Evolutionary conservation across 1,140 invertebrate species (phyloP).

Genomic region (Tribolium madens): DNA sequence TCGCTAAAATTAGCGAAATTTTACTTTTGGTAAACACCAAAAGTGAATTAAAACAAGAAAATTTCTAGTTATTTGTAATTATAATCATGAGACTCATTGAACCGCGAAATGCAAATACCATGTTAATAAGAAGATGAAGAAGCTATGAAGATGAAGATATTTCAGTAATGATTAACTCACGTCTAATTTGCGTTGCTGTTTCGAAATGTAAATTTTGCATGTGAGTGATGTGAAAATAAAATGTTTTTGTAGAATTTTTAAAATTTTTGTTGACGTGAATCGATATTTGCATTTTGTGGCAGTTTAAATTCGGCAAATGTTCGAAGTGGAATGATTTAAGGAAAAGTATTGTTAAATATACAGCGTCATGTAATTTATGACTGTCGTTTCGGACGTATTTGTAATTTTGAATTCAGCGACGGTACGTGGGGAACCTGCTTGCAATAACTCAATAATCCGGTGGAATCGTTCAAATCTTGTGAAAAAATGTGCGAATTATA

Average conservation of each 20-base stretch:
- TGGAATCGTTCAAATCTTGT: constrained; percentile 3
- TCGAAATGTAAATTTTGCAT: background rate
- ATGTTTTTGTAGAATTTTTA: background rate
- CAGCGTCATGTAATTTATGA: constrained; percentile 24
- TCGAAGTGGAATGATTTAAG: constrained; percentile 18
- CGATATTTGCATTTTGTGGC: background rate
- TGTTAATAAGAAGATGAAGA: constrained; percentile 1
- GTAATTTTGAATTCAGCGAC: background rate
- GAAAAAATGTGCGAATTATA: constrained; percentile 11
- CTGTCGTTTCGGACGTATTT: constrained; percentile 5
- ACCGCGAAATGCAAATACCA: constrained; percentile 21
- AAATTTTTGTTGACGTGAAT: background rate
- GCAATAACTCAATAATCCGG: background rate
- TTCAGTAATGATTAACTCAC: background rate
- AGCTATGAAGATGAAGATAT: constrained; percentile 6
- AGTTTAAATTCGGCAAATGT: constrained; percentile 30
- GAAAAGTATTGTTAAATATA: constrained; percentile 33
- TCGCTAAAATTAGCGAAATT: too few species aligned
- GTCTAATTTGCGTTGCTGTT: background rate
- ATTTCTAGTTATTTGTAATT: background rate
- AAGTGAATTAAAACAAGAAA: background rate
- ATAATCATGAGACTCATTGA: background rate
- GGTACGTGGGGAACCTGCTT: background rate
- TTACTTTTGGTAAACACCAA: background rate
- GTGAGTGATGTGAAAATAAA: background rate